phyloP scores from a whole-genome alignment of 2,797 vertebrate genomes.

The Falco columbarius region DNA sequence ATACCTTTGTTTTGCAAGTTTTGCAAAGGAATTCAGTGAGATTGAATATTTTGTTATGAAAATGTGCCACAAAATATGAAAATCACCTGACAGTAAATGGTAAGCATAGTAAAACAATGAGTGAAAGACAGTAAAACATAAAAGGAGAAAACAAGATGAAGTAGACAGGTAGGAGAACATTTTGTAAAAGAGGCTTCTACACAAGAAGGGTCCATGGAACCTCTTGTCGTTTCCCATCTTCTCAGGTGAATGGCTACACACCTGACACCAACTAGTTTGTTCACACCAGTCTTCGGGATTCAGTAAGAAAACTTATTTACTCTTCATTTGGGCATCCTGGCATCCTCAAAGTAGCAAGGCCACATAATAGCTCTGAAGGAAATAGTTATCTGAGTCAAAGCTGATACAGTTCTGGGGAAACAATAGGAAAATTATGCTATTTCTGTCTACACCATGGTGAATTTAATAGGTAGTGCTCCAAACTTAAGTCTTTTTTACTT shows the following conservation, averaged over 20 bases:
- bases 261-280: background rate
- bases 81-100: background rate
- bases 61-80: background rate
- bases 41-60: background rate
- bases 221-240: background rate
- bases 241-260: background rate
- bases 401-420: background rate
- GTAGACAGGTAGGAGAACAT: background rate
- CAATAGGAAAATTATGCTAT: rapidly evolving
- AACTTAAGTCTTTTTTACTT: rapidly evolving
- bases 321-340: background rate
- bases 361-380: background rate
- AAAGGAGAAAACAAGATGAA: background rate
- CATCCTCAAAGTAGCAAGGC: background rate
- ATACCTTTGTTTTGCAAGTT: background rate
- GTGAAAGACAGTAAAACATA: background rate
- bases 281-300: background rate
- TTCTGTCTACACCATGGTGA: background rate
- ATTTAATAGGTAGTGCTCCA: background rate
- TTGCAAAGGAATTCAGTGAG: background rate
- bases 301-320: background rate
- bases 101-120: background rate
- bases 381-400: background rate
- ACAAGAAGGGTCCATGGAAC: rapidly evolving
- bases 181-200: background rate